Conservation (phyloP, 2,113 vertebrate species). For the Vombatus ursinus region DNA sequence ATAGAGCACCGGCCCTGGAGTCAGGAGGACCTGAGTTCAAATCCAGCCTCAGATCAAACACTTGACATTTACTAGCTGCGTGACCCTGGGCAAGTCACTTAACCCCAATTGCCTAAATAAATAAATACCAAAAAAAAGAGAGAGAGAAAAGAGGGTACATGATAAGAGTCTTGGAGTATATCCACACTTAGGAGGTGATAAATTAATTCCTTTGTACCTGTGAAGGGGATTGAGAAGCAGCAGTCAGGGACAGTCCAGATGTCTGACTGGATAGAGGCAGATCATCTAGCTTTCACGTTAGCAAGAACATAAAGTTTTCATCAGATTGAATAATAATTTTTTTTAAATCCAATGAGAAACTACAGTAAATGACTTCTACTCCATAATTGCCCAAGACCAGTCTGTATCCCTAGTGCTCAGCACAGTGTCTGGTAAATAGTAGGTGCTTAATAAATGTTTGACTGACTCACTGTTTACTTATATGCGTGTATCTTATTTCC, state of each 20-base stretch:
- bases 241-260: not conserved
- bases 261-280: not conserved
- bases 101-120: too few species aligned
- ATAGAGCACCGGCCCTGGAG: too few species aligned
- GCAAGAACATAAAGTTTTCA: not conserved
- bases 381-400: not conserved
- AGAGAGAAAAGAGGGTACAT: not conserved
- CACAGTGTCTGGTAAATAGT: not conserved
- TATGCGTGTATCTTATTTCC: not conserved
- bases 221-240: not conserved
- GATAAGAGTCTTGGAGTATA: not conserved
- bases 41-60: too few species aligned
- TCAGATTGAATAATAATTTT: not conserved
- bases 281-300: not conserved
- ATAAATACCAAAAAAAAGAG: too few species aligned
- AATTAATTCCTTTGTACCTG: not conserved
- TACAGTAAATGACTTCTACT: not conserved
- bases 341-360: not conserved
- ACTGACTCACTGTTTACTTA: not conserved
- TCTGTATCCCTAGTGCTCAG: not conserved
- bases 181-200: not conserved
- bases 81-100: too few species aligned
- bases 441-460: not conserved
- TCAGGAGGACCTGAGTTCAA: too few species aligned
- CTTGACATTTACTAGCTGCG: too few species aligned